Conservation (phyloP, 2,113 vertebrate species). For the Semnornis frantzii region DNA sequence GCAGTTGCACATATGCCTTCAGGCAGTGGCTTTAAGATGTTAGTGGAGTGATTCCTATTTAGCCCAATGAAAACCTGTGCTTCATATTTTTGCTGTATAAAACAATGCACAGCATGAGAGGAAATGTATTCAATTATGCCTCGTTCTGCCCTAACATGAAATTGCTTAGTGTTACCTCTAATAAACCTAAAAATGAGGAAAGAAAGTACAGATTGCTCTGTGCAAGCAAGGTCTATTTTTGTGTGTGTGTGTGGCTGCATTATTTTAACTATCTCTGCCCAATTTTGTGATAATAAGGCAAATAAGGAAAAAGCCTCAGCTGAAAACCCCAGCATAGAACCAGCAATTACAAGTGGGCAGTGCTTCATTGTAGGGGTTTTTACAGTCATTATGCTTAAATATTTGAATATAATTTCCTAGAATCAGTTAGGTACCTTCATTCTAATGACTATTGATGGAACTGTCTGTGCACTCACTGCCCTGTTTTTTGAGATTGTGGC, state of each 20-base stretch:
- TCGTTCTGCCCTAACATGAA: neutral
- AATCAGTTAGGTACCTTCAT: constrained; percentile 20
- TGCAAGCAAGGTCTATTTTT: neutral
- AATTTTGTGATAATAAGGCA: constrained; percentile 63
- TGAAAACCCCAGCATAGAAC: constrained; percentile 45
- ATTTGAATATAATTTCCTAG: constrained; percentile 62
- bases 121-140: neutral
- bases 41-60: constrained; percentile 41
- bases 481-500: constrained; percentile 1
- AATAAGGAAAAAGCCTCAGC: constrained; percentile 58
- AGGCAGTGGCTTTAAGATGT: constrained; percentile 48
- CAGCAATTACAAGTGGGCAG: constrained; percentile 32
- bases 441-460: constrained; percentile 34
- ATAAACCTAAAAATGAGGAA: constrained; percentile 25
- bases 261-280: constrained; percentile 49
- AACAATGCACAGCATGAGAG: neutral
- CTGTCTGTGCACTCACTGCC: neutral
- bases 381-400: constrained; percentile 52
- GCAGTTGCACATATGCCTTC: neutral
- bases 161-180: constrained; percentile 33
- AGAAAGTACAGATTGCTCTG: constrained; percentile 17
- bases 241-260: constrained; percentile 30
- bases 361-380: constrained; percentile 40
- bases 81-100: neutral
- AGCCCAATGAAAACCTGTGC: constrained; percentile 17